Conservation (phyloP, 2,113 vertebrate species). For the Bos javanicus region DNA sequence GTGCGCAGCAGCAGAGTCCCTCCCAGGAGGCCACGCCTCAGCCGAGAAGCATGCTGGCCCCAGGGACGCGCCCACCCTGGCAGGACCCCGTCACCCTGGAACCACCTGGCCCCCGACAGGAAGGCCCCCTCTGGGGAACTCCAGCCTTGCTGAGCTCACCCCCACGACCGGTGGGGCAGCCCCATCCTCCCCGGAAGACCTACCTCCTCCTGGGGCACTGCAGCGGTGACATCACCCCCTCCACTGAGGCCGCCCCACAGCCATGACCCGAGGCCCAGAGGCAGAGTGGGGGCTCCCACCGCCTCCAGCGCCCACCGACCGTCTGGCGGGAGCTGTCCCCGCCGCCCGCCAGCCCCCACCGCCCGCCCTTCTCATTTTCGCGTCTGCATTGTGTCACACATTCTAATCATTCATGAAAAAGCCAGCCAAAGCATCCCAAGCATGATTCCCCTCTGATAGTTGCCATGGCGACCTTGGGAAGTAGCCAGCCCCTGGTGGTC, state of each 20-base stretch:
- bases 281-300: background rate
- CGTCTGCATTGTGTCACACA: slow-evolving; percentile 84
- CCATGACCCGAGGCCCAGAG: background rate
- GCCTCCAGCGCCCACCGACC: background rate
- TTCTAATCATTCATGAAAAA: slow-evolving; percentile 87
- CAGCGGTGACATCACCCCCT: slow-evolving; percentile 76
- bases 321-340: slow-evolving; percentile 65
- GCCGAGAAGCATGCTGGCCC: background rate
- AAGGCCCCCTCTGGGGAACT: slow-evolving; percentile 51
- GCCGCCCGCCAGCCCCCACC: background rate
- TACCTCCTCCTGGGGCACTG: slow-evolving; percentile 52
- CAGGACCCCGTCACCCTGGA: background rate
- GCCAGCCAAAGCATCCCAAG: slow-evolving; percentile 85
- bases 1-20: fast-evolving
- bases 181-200: slow-evolving; percentile 27
- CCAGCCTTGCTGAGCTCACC: background rate
- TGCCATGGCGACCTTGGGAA: slow-evolving; percentile 87
- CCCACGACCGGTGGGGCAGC: background rate
- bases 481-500: slow-evolving; percentile 84
- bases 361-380: slow-evolving; percentile 70
- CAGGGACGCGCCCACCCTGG: background rate
- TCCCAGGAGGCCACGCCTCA: fast-evolving
- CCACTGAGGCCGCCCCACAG: slow-evolving; percentile 45
- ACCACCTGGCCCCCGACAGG: background rate
- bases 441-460: slow-evolving; percentile 87